A percentile compares a stretch with the other conserved stretches of the same genome.
Conservation (phyloP, 1,140 invertebrate species). For the Drosophila neocordata region DNA sequence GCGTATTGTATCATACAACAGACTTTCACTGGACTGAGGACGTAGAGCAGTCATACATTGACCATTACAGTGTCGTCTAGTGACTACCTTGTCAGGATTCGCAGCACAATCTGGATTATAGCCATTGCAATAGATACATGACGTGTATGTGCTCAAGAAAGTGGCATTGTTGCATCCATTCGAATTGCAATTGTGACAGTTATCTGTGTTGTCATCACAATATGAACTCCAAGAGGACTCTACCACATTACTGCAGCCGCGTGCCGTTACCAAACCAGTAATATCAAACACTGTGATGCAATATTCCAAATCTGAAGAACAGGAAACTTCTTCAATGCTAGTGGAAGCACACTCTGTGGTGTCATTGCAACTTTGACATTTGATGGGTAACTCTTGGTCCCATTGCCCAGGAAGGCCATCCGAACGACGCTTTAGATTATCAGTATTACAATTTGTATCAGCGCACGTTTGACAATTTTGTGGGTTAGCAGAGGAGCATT, state of each 20-base stretch:
- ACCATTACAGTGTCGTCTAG: constrained; percentile 60
- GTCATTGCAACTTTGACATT: constrained; percentile 54
- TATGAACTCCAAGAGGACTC: constrained; percentile 50
- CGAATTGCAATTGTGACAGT: constrained; percentile 75
- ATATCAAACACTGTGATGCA: constrained; percentile 71
- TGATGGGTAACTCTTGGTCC: constrained; percentile 64
- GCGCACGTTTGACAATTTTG: constrained; percentile 49
- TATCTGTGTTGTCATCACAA: constrained; percentile 56
- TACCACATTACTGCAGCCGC: constrained; percentile 66
- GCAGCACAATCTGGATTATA: constrained; percentile 45
- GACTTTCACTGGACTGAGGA: background rate
- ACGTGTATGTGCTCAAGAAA: constrained; percentile 37
- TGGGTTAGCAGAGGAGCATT: constrained; percentile 32
- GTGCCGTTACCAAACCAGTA: constrained; percentile 37
- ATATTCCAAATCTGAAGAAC: constrained; percentile 53
- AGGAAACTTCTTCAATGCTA: constrained; percentile 6
- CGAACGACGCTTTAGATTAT: constrained; percentile 53
- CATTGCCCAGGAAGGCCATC: constrained; percentile 68
- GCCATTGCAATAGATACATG: constrained; percentile 69
- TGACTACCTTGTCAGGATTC: constrained; percentile 34
- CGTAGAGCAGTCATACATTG: constrained; percentile 68
- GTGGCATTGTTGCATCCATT: constrained; percentile 65
- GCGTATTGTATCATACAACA: constrained; percentile 46
- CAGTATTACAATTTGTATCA: constrained; percentile 55
- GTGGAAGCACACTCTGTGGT: constrained; percentile 33